Conservation (phyloP, 2,797 vertebrate genomes). For the Enteromius thamalakanensis region DNA sequence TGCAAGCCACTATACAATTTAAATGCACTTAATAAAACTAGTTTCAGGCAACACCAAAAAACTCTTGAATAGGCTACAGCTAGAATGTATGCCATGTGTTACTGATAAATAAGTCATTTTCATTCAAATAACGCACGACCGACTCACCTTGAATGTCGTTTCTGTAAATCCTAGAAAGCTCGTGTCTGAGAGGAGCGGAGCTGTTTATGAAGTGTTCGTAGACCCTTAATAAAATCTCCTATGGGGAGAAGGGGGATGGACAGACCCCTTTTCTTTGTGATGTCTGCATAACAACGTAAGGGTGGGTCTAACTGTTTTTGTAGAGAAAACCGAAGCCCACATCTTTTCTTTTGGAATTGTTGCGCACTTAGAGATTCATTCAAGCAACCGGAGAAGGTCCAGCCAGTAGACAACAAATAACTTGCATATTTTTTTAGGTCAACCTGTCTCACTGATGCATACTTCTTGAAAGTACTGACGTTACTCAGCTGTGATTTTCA, state of each 20-base stretch:
- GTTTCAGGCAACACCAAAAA: not conserved
- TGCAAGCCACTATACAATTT: not conserved
- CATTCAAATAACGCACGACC: not conserved
- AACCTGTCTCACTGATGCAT: not conserved
- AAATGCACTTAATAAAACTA: not conserved
- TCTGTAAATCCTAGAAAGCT: not conserved
- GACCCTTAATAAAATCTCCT: not conserved
- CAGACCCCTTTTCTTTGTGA: conserved; percentile 2
- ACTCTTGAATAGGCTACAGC: not conserved
- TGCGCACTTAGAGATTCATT: not conserved
- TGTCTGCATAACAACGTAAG: not conserved
- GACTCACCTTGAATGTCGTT: conserved; percentile 29
- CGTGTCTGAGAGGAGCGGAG: not conserved
- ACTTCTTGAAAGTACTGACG: not conserved
- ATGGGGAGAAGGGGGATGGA: conserved; percentile 1
- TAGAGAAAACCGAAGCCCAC: not conserved
- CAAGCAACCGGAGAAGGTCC: not conserved
- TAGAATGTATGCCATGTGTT: not conserved
- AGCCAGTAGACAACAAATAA: not conserved
- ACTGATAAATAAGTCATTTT: not conserved
- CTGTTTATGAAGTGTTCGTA: conserved; percentile 19
- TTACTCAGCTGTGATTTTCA: too few species aligned
- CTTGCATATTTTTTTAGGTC: not conserved
- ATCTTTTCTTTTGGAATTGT: not conserved
- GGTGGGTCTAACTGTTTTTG: conserved; percentile 15